Evolutionary conservation across 2,113 vertebrate species (phyloP).

Genomic region (Amblyopsis rosae): DNA sequence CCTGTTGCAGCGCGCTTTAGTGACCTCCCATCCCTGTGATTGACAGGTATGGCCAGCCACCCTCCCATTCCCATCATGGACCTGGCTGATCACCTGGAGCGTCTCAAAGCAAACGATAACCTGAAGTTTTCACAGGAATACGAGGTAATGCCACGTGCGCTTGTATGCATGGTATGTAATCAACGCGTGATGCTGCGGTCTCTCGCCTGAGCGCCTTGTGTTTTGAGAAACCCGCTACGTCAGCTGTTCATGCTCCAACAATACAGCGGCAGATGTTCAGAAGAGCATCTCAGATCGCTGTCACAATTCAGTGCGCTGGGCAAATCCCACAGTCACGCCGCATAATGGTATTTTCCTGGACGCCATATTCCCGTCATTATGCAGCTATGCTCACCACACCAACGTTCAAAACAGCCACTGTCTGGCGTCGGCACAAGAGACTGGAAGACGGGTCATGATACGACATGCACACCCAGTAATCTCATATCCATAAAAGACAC

Average conservation of each 20-base stretch:
- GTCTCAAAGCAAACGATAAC: conserved; percentile 98
- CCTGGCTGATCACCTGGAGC: conserved; percentile 95
- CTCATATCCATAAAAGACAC: not conserved
- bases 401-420: not conserved
- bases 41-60: conserved; percentile 95
- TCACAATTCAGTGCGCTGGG: not conserved
- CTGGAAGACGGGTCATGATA: not conserved
- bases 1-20: conserved; percentile 24
- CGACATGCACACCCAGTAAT: not conserved
- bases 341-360: conserved; percentile 29
- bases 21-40: conserved; percentile 60
- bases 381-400: conserved; percentile 13
- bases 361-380: conserved; percentile 18
- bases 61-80: conserved; percentile 96
- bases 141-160: conserved; percentile 77
- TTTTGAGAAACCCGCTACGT: not conserved
- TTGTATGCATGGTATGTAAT: not conserved
- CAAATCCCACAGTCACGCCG: conserved; percentile 8
- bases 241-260: not conserved
- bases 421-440: conserved; percentile 1
- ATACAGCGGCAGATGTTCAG: not conserved
- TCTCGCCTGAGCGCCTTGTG: not conserved
- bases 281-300: conserved; percentile 1
- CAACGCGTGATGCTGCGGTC: not conserved
- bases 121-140: conserved; percentile 99